A percentile compares a stretch with the other conserved stretches of the same genome.
Evolutionary conservation across 1,140 invertebrate genomes (phyloP).

Genomic region (Eurytemora carolleeae): DNA sequence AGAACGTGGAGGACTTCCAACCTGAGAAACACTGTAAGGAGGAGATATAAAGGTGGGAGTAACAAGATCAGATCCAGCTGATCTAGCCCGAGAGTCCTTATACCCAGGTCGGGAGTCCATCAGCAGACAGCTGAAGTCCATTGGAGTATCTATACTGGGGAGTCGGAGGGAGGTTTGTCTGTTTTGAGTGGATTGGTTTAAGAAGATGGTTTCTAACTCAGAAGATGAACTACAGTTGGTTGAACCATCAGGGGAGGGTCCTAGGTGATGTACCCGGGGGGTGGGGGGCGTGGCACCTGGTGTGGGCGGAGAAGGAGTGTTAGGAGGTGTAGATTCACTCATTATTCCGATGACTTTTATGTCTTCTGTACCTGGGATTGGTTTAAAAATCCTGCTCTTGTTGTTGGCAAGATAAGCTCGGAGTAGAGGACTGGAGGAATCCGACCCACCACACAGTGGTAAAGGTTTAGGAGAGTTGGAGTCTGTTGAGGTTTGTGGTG

Average conservation of each 20-base stretch:
- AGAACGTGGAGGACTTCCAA: too few species aligned
- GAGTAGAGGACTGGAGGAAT: not conserved
- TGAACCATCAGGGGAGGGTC: not conserved
- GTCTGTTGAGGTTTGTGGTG: not conserved
- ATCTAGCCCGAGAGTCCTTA: too few species aligned
- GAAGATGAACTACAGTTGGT: not conserved
- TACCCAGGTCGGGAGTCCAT: too few species aligned
- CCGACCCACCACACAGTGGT: not conserved
- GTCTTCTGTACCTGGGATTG: not conserved
- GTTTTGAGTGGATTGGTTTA: not conserved
- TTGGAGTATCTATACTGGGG: not conserved
- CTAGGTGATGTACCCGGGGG: too few species aligned
- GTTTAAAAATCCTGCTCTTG: not conserved
- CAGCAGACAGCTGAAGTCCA: not conserved
- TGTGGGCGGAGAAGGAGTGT: not conserved
- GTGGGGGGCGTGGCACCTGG: not conserved
- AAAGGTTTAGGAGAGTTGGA: not conserved
- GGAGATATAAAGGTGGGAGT: too few species aligned
- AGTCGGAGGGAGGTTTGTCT: not conserved
- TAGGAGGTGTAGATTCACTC: not conserved
- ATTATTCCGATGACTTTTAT: not conserved
- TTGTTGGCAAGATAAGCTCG: not conserved
- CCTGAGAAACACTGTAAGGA: too few species aligned
- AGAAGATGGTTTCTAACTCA: not conserved
- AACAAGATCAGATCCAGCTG: too few species aligned